phyloP scores from a whole-genome alignment of 2,113 vertebrate genomes.

The Tapirus terrestris region DNA sequence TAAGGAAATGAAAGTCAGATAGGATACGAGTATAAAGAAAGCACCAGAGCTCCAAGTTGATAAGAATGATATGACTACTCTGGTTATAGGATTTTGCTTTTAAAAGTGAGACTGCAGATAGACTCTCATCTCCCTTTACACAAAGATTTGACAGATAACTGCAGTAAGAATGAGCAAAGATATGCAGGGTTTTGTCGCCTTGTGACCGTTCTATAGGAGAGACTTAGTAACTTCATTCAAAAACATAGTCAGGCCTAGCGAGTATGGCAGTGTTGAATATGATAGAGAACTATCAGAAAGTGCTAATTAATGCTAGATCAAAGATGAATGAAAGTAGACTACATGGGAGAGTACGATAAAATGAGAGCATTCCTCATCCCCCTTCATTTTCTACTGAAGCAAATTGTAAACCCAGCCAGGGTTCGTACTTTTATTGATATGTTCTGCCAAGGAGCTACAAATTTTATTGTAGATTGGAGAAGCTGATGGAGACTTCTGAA shows the following conservation, averaged over 20 bases:
- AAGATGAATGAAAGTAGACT: neutral
- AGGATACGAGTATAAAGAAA: neutral
- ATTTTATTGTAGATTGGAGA: neutral
- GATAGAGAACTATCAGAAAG: neutral
- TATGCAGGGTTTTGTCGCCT: neutral
- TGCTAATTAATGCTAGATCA: neutral
- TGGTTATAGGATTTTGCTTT: conserved; percentile 44
- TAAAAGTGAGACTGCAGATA: neutral
- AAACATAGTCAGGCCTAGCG: neutral
- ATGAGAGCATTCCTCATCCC: neutral
- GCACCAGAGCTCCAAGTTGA: neutral
- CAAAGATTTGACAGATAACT: conserved; percentile 3
- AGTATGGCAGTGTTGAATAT: neutral
- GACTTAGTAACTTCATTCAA: neutral
- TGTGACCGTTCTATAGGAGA: neutral
- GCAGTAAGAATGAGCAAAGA: neutral
- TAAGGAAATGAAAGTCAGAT: conserved; percentile 60
- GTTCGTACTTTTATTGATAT: neutral
- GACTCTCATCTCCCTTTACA: neutral
- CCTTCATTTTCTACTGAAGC: neutral
- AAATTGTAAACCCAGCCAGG: neutral
- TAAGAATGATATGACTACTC: neutral
- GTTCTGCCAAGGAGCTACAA: neutral
- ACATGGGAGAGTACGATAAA: neutral
- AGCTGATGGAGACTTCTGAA: neutral